Evolutionary conservation across 1,140 invertebrate species (phyloP).

Genomic region (Heliconius hermathena): DNA sequence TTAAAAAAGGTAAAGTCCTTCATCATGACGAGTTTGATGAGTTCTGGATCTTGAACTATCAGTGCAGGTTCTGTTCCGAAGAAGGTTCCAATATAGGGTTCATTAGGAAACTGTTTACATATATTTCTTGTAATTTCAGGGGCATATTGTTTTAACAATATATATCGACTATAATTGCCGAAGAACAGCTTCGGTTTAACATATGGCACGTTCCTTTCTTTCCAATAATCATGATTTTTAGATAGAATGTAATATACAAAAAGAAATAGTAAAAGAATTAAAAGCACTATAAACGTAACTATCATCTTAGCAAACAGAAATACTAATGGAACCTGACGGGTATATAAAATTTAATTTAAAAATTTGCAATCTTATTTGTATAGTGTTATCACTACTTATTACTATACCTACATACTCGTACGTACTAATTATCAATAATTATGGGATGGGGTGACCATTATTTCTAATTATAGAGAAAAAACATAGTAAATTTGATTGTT

Average conservation of each 20-base stretch:
- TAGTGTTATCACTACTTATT: no score
- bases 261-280: no score
- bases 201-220: conserved; percentile 41
- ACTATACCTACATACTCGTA: no score
- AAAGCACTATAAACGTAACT: no score
- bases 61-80: conserved; percentile 43
- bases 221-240: conserved; percentile 46
- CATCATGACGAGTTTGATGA: conserved; percentile 34
- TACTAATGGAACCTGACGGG: no score
- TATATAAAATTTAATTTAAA: no score
- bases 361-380: no score
- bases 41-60: conserved; percentile 43
- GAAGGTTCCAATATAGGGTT: conserved; percentile 40
- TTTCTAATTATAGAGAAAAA: no score
- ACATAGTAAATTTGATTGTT: no score
- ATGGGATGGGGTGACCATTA: no score
- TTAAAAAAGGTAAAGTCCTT: conserved; percentile 48
- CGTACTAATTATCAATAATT: no score
- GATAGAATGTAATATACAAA: not conserved
- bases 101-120: conserved; percentile 40
- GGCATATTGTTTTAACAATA: conserved; percentile 32
- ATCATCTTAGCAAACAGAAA: no score
- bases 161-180: conserved; percentile 43
- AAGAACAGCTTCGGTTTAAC: conserved; percentile 38
- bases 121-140: conserved; percentile 34